Base-by-base conservation (phyloP, 2,888 invertebrate species). In the Auanema sp. region DNA sequence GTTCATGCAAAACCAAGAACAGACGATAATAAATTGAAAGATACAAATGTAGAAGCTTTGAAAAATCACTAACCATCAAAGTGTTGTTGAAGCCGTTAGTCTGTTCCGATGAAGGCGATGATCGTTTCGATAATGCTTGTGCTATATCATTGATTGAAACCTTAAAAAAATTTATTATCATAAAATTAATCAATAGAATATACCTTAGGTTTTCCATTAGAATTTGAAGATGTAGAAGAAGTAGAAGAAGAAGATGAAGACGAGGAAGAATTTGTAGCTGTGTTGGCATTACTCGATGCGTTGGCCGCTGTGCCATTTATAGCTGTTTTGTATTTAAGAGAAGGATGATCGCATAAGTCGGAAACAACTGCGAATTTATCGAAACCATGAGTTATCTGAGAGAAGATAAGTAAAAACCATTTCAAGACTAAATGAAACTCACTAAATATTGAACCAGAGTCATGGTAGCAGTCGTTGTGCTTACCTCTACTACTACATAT, bases 401-500 rank as follows among this genome's bases (percentile, higher is more conserved):
- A 41, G 16, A 18, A 53, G 6, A 25, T 42, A 23, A 16, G 12
- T 21, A 40, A 53, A 52, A 41, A 42, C 33, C 21, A 2, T 51
- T 40, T 4, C 16, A 50, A 14, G 14, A 25, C 25, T 10, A 40
- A 21, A 44, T 10, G 21, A 3, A 49, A 61, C 64, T 60, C 42
- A 71, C 68, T 67, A 73, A 51, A 47, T 73, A 73, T 51, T 73
- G 70, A 2, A 73, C 73, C 10, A 73, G 63, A 49, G 73, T 66
- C 70, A 73, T 70, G 51, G 70, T 73, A 16, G 70, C 66, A 18
- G 65, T 64, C 12, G 70, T 68, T 23, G 64, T 71, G 49, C 65
- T 67, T 53, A 73, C 70, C 49, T 73, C 73, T 18, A 73, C 70
- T 51, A 73, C 73, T 21, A 73, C 73, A 60, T 66, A 73, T 56